phyloP scores from a whole-genome alignment of 2,797 vertebrate species.

The Schizopygopsis malacanthus region DNA sequence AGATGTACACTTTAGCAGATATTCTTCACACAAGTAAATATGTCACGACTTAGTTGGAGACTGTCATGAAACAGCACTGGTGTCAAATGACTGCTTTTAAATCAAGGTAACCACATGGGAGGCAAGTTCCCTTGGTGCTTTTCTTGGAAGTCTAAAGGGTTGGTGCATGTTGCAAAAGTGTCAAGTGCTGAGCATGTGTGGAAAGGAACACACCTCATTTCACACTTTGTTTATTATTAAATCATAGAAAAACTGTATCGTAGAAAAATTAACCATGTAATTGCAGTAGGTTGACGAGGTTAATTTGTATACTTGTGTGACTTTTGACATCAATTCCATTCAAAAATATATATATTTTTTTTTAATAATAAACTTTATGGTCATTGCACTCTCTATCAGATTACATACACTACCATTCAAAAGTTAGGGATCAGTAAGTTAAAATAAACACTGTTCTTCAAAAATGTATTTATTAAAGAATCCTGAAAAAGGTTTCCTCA shows the following conservation, averaged over 20 bases:
- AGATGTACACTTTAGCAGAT: background rate
- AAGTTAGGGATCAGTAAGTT: background rate
- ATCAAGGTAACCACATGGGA: background rate
- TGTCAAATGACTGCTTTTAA: conserved; percentile 18
- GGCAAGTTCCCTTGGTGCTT: background rate
- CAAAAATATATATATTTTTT: background rate
- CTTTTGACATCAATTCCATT: background rate
- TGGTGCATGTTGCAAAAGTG: background rate
- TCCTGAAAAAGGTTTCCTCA: background rate
- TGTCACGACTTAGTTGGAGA: conserved; percentile 5
- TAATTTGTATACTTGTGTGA: background rate
- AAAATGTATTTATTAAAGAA: background rate
- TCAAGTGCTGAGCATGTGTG: conserved; percentile 1
- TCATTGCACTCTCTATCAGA: background rate
- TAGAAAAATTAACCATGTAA: background rate
- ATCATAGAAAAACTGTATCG: too few relatives aligned
- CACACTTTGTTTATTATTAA: background rate
- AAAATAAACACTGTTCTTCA: background rate
- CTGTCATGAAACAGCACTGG: conserved; percentile 26
- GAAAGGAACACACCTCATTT: background rate
- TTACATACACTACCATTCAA: background rate
- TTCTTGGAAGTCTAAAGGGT: conserved; percentile 21
- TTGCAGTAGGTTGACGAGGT: background rate
- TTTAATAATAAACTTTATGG: background rate
- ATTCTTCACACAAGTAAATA: background rate